Base-by-base conservation (phyloP, 2,113 vertebrate genomes). In the Macquaria australasica region DNA sequence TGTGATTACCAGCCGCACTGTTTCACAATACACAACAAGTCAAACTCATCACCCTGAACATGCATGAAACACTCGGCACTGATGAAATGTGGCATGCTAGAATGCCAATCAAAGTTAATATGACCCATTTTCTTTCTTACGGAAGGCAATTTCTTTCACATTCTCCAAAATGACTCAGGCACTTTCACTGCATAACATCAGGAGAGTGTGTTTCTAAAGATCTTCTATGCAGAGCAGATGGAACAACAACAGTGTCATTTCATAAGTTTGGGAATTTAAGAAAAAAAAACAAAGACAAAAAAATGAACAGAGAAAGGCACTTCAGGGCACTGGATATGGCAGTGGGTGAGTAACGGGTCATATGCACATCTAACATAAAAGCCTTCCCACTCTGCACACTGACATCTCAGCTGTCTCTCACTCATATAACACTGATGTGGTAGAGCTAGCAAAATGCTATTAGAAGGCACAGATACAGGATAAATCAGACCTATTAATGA, bases 251-350 rank as follows among this genome's bases (percentile, higher is more conserved):
- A 69, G 60, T 21, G 28, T 88, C 55, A 25, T 70, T 71, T 81
- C 28, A 77, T 18, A 68, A 7, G 25, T 48, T 74, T 45, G 59
- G 68, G 58, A 41, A 28, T n/a, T 68, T 28, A 45, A 31, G 15
- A 9, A 64, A 64, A 43, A 60, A 43, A 73, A 85, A 14, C 15
- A 15, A 31, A 31, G 28, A 31, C 28, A 80, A 64, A 23, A 68
- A 85, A 70, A 50, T 8, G 79, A 79, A 78, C 28, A 10, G 41
- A 70, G 20, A 55, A 87, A 94, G 94, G 94, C 94, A 96, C 95
- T 95, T 94, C 4, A 73, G 70, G 91, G 79, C 76, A 85, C 50
- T 82, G 62, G 71, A 76, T 77, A 89, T 58, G 93, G 89, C 89
- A 91, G 88, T 91, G 56, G 77, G 71, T 85, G 74, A 77, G 72